A percentile compares a stretch with the other conserved stretches of the same genome.
phyloP scores from a whole-genome alignment of 2,797 vertebrate genomes.

The Smutsia gigantea region DNA sequence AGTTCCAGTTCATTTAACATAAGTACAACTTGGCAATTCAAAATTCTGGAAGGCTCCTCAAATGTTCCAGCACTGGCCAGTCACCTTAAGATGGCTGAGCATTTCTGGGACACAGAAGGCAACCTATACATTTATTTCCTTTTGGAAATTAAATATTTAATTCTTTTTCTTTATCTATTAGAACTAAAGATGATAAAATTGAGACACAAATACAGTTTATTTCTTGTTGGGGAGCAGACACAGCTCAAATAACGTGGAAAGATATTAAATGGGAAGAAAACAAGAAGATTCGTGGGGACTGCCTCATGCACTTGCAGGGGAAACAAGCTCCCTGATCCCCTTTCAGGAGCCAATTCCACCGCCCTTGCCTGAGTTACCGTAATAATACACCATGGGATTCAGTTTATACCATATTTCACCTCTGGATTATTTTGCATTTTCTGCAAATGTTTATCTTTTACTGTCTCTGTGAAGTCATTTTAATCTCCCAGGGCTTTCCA shows the following conservation, averaged over 20 bases:
- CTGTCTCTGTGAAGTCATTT: not conserved
- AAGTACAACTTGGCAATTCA: not conserved
- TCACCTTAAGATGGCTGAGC: not conserved
- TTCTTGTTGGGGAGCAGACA: not conserved
- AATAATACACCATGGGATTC: not conserved
- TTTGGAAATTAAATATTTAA: not conserved
- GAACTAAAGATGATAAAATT: not conserved
- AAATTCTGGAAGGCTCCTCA: not conserved
- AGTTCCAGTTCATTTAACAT: not conserved
- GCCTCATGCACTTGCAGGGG: accelerated
- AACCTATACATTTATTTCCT: not conserved
- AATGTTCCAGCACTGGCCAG: not conserved
- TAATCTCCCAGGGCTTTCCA: not conserved
- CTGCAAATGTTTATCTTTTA: not conserved
- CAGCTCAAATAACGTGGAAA: not conserved
- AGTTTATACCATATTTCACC: not conserved
- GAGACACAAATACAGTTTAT: not conserved
- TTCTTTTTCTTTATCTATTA: not conserved
- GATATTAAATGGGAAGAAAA: not conserved
- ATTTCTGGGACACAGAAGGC: not conserved
- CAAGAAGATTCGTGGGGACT: not conserved
- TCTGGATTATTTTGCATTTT: not conserved
- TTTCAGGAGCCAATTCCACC: accelerated
- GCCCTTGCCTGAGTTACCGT: not conserved
- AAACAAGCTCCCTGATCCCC: not conserved